Base-by-base conservation (phyloP, 2,888 invertebrate species). In the Belgica antarctica region DNA sequence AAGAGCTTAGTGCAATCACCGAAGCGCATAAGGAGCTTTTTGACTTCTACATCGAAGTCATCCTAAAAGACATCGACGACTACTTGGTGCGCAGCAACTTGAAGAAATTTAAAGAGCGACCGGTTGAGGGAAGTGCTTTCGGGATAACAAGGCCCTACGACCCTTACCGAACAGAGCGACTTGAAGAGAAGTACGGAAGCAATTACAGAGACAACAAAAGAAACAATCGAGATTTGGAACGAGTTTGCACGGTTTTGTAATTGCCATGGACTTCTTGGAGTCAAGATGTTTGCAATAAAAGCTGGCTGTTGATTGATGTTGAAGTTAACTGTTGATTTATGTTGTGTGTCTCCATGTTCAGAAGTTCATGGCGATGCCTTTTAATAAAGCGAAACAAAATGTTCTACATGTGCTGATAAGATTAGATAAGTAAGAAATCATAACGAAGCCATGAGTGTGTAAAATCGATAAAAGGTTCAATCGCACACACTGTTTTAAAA, bases 151-250 rank as follows among this genome's bases (percentile, higher is more conserved):
- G 4, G 12, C 17, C 19, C 3, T 52, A 52, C 22, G 52, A 52
- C 22, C 52, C 52, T 22, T 52, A 52, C 22, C 17, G 22, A 17
- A 17, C 22, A 3, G 52, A 52, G 17, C 17, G 22, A n/a, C 17
- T 52, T 17, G 52, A 52, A 5, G 52, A 52, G 12, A 52, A 52
- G 4, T 52, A 52, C 52, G 52, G 52, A 19, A 52, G 19, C 22
- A 52, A 52, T 22, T 52, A 52, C 22, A 17, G 52, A 52, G 19
- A 52, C 22, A 52, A 52, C 17, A 52, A 52, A 10, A 52, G 52
- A 52, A 52, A 52, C 22, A 52, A 52, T 52, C 52, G 22, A 22
- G 52, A 52, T 52, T n/a, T 52, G 52, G 52, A 52, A 22, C 17
- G 52, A 22, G 2, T 52, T 52, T 52, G 52, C 12, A 10, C 22